phyloP scores from a whole-genome alignment of 1,140 invertebrate species.

The Trypoxylus dichotomus region DNA sequence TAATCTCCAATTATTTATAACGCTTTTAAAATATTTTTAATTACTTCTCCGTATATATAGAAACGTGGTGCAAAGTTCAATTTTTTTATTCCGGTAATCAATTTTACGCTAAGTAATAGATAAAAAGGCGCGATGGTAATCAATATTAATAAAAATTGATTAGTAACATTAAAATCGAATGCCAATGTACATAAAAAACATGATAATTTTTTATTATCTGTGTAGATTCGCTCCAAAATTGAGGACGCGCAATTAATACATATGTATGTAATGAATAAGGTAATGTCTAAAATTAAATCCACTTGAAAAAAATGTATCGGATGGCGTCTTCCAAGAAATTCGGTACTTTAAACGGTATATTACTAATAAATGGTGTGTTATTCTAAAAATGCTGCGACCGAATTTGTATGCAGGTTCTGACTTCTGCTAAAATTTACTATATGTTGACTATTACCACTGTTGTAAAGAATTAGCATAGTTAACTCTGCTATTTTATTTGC shows the following conservation, averaged over 20 bases:
- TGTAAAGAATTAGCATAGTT: too few species aligned
- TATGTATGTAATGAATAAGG: not conserved
- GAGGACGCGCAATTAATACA: not conserved
- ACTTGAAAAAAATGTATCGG: not conserved
- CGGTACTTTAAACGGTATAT: too few species aligned
- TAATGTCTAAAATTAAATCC: slow-evolving; percentile 3
- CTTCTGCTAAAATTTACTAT: too few species aligned
- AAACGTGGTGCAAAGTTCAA: not conserved
- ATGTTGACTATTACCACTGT: too few species aligned
- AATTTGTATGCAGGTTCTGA: too few species aligned
- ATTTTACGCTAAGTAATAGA: not conserved
- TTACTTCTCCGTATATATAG: not conserved
- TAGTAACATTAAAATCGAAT: not conserved
- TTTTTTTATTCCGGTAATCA: not conserved
- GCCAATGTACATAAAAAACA: slow-evolving; percentile 1
- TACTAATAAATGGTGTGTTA: too few species aligned
- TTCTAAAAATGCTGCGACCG: too few species aligned
- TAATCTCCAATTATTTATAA: not conserved
- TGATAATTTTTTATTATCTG: slow-evolving; percentile 4
- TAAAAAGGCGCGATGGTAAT: not conserved
- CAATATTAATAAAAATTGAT: slow-evolving; percentile 5
- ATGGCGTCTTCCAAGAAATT: not conserved
- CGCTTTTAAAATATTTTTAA: not conserved
- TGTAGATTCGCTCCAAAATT: not conserved
- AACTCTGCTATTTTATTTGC: too few species aligned